phyloP scores from a whole-genome alignment of 2,113 vertebrate genomes.

The Brachyhypopomus occidentalis region DNA sequence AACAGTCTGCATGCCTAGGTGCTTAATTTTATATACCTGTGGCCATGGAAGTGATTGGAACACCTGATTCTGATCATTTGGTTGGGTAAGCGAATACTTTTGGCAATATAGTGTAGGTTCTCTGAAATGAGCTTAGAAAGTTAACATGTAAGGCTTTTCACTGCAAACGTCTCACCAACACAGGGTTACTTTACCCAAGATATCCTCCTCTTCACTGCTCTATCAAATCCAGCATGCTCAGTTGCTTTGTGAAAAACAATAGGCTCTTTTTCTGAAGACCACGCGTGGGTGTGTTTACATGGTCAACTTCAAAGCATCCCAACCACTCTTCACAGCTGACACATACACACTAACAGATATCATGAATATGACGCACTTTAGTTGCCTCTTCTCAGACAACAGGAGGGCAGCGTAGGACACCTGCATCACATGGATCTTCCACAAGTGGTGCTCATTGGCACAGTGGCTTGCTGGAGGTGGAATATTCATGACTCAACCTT shows the following conservation, averaged over 20 bases:
- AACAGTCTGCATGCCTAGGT: no score
- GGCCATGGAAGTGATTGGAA: no score
- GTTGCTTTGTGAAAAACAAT: constrained; percentile 9
- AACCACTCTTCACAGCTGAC: constrained; percentile 5
- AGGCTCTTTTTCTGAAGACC: constrained; percentile 6
- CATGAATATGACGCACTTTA: constrained; percentile 2
- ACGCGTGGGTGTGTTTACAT: not conserved
- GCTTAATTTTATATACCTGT: no score
- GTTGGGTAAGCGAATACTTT: no score
- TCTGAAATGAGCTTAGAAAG: not conserved
- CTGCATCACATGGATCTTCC: constrained; percentile 4
- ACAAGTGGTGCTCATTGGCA: not conserved
- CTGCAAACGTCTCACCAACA: constrained; percentile 1
- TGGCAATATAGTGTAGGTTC: no score
- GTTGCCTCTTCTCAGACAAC: not conserved
- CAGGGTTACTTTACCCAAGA: not conserved
- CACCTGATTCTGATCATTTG: no score
- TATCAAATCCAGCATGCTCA: constrained; percentile 1
- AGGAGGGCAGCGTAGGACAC: not conserved
- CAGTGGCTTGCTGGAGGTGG: not conserved
- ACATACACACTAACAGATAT: not conserved
- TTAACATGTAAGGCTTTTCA: not conserved
- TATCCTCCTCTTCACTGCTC: constrained; percentile 4
- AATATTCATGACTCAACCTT: not conserved
- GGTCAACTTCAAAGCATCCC: constrained; percentile 16